These are phyloP conservation scores for Acanthosepion esculentum DNA, from an alignment of 2,888 invertebrate genomes.

Conservation along the genomic window DNA sequence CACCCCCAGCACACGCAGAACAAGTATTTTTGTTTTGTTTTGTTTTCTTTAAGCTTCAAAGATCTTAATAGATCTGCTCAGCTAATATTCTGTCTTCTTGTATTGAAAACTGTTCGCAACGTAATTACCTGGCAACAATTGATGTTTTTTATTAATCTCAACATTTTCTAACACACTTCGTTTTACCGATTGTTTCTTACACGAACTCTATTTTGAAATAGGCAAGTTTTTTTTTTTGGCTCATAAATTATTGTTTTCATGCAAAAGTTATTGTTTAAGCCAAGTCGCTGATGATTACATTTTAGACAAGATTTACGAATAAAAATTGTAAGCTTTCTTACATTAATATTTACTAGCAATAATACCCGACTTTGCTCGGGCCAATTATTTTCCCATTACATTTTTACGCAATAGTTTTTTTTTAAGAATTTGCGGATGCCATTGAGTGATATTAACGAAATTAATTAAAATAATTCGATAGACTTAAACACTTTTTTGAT, in stretches of 20 bases:
- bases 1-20: accelerated
- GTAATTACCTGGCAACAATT: not conserved
- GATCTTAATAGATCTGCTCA: not conserved
- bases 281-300: not conserved
- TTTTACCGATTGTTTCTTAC: not conserved
- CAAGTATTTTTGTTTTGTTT: no score
- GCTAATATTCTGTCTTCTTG: not conserved
- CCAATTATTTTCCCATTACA: no score
- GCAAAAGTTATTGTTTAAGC: not conserved
- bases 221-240: not conserved
- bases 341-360: no score
- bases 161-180: not conserved
- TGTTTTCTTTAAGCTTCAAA: not conserved
- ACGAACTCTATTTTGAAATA: not conserved
- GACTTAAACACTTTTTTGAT: no score
- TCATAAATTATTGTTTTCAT: not conserved
- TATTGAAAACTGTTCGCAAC: not conserved
- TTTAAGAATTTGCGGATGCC: no score
- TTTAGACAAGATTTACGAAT: no score
- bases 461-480: no score
- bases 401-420: no score
- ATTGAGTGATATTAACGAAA: no score
- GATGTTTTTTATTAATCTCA: not conserved
- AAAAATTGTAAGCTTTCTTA: no score
- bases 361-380: no score